Conservation (phyloP, 2,113 vertebrate genomes). For the Thalassarche chlororhynchos region DNA sequence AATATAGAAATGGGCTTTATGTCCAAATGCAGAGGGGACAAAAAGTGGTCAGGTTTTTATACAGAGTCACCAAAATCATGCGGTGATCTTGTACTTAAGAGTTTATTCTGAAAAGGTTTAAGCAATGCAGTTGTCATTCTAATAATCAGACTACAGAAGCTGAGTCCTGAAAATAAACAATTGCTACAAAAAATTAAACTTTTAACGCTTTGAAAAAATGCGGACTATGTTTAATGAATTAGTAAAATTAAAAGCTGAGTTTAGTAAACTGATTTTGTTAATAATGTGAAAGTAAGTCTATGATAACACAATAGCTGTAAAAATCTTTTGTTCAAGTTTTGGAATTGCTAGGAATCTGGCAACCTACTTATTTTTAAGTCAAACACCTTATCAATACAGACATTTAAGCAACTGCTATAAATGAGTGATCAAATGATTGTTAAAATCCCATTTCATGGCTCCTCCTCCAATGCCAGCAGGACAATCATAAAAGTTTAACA, state of each 20-base stretch:
- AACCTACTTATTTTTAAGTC: constrained; percentile 65
- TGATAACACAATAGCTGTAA: constrained; percentile 37
- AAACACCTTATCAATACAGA: constrained; percentile 72
- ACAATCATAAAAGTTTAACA: background rate
- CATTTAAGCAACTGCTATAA: constrained; percentile 85
- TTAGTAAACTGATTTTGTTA: constrained; percentile 40
- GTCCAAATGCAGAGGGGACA: constrained; percentile 66
- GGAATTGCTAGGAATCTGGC: constrained; percentile 70
- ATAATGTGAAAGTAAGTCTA: constrained; percentile 13
- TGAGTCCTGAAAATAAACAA: background rate
- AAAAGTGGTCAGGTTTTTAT: constrained; percentile 57
- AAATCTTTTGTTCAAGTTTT: constrained; percentile 58
- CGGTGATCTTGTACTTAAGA: constrained; percentile 45
- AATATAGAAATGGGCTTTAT: constrained; percentile 55
- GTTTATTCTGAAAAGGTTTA: constrained; percentile 56
- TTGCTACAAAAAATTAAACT: constrained; percentile 53
- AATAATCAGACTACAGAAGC: constrained; percentile 10
- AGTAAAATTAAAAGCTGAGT: constrained; percentile 37
- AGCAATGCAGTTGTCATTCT: constrained; percentile 27
- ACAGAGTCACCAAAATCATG: constrained; percentile 53
- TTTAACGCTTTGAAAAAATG: constrained; percentile 52
- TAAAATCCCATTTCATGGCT: constrained; percentile 71
- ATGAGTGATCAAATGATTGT: constrained; percentile 88
- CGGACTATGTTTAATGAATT: constrained; percentile 46
- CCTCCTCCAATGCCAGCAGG: constrained; percentile 47